Conservation (phyloP, 2,797 vertebrate species). For the Poeciliopsis infans region DNA sequence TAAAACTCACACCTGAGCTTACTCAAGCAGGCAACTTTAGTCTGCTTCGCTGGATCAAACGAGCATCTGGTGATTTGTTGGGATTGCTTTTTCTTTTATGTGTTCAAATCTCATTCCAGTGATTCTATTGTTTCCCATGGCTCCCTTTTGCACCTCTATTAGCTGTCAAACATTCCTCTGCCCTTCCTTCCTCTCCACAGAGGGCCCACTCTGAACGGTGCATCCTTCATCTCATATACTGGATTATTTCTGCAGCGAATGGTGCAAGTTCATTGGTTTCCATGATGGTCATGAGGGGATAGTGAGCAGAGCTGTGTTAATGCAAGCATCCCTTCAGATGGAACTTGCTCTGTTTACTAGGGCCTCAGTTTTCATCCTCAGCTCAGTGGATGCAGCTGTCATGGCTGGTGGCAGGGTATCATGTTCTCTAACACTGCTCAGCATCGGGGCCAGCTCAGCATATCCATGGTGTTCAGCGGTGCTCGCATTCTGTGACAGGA, state of each 20-base stretch:
- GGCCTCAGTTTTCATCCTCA: conserved; percentile 20
- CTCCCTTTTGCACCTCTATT: not conserved
- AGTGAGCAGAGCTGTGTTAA: conserved; percentile 11
- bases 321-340: conserved; percentile 18
- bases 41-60: conserved; percentile 10
- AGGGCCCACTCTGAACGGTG: not conserved
- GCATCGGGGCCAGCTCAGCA: not conserved
- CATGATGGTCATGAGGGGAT: conserved; percentile 14
- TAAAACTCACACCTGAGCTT: conserved; percentile 19
- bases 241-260: conserved; percentile 2
- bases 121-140: conserved; percentile 7
- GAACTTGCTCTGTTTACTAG: conserved; percentile 18
- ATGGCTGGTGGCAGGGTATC: conserved; percentile 12
- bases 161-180: conserved; percentile 5
- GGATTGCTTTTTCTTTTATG: conserved; percentile 15
- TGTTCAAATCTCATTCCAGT: conserved; percentile 7
- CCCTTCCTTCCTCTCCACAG: not conserved
- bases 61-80: conserved; percentile 9
- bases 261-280: conserved; percentile 5
- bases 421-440: conserved; percentile 6
- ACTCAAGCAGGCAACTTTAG: conserved; percentile 7
- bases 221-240: not conserved
- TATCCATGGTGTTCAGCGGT: not conserved
- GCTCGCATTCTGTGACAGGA: not conserved
- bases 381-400: conserved; percentile 27